Evolutionary conservation across 2,888 invertebrate genomes (phyloP).

Genomic region (Alloplasta piceator): DNA sequence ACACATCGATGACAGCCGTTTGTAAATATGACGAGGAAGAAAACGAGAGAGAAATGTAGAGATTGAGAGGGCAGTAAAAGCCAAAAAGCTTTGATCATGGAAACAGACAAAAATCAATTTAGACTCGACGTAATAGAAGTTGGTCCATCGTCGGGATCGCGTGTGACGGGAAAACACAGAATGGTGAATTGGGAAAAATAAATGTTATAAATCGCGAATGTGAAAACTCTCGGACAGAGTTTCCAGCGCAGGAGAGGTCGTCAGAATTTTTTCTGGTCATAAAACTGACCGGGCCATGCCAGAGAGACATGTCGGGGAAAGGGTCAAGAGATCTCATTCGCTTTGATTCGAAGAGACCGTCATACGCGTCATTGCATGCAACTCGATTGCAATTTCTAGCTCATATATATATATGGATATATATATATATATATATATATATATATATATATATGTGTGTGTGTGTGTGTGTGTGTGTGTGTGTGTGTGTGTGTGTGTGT

Average conservation of each 20-base stretch:
- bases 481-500: too few relatives aligned
- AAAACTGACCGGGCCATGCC: not conserved
- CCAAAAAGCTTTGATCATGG: too few relatives aligned
- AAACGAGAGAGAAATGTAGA: too few relatives aligned
- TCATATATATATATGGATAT: not conserved
- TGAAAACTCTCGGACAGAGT: not conserved
- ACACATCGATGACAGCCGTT: too few relatives aligned
- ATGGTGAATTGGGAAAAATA: not conserved
- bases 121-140: not conserved
- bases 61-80: too few relatives aligned
- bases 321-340: not conserved
- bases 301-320: too few relatives aligned
- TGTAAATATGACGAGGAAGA: too few relatives aligned
- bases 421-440: not conserved
- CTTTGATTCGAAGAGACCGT: conserved; percentile 49
- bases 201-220: not conserved
- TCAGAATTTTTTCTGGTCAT: not conserved
- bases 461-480: too few relatives aligned
- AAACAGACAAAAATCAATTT: not conserved
- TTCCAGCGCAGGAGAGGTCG: not conserved
- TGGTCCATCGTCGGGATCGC: not conserved
- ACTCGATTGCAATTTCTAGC: not conserved
- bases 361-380: conserved; percentile 36
- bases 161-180: not conserved
- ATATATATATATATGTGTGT: too few relatives aligned